A percentile compares a stretch with the other conserved stretches of the same genome.
phyloP scores from a whole-genome alignment of 2,113 vertebrate species.

The Brienomyrus brachyistius region DNA sequence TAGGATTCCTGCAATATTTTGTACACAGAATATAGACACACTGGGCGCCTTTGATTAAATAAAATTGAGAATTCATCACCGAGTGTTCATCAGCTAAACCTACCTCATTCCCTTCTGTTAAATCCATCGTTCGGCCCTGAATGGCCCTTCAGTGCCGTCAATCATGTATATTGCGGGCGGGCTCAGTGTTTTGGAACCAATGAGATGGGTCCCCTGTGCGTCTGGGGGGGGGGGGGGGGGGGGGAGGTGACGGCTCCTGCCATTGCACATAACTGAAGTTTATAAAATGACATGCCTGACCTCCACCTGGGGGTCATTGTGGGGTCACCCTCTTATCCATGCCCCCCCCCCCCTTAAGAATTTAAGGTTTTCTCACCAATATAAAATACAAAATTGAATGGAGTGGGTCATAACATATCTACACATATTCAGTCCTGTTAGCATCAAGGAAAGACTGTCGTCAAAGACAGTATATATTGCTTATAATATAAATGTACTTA shows the following conservation, averaged over 20 bases:
- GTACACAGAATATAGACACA: not conserved
- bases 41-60: not conserved
- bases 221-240: slow-evolving; percentile 63
- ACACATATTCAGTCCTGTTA: not conserved
- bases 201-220: slow-evolving; percentile 32
- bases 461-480: not conserved
- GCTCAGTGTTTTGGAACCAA: slow-evolving; percentile 38
- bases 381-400: not conserved
- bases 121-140: slow-evolving; percentile 17
- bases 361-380: not conserved
- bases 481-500: not conserved
- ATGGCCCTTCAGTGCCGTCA: slow-evolving; percentile 25
- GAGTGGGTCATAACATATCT: not conserved
- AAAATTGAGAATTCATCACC: slow-evolving; percentile 8
- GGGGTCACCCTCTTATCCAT: slow-evolving; percentile 66
- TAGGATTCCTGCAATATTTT: not conserved
- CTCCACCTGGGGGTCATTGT: slow-evolving; percentile 66
- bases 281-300: slow-evolving; percentile 69
- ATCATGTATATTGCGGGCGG: slow-evolving; percentile 34
- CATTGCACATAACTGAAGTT: slow-evolving; percentile 63
- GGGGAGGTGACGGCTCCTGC: slow-evolving; percentile 59
- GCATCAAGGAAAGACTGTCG: not conserved
- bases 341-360: not conserved
- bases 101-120: not conserved
- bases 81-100: slow-evolving; percentile 7